Percentiles rank a stretch among this genome's conserved stretches.
phyloP scores from a whole-genome alignment of 2,797 vertebrate genomes.

The Pachyuromys duprasi region DNA sequence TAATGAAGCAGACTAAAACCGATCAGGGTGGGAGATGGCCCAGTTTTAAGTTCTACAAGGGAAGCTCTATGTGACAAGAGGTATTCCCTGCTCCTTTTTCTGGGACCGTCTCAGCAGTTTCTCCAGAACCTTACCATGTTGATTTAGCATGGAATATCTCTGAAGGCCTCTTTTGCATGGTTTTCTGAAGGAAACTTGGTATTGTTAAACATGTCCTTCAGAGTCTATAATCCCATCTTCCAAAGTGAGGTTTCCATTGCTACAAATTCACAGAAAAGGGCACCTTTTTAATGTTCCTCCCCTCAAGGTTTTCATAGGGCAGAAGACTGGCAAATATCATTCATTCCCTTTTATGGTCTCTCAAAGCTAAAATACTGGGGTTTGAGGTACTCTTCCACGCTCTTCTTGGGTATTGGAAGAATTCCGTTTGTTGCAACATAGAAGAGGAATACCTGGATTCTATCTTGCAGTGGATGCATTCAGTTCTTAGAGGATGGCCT shows the following conservation, averaged over 20 bases:
- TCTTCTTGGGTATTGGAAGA: not conserved
- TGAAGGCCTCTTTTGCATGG: not conserved
- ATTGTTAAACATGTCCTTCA: not conserved
- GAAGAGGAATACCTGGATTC: not conserved
- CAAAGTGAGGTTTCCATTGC: not conserved
- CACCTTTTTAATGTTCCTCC: rapidly evolving
- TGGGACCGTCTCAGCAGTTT: rapidly evolving
- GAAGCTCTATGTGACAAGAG: not conserved
- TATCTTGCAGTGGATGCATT: not conserved
- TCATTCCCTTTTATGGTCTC: not conserved
- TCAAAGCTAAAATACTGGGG: not conserved
- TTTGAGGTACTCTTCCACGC: not conserved
- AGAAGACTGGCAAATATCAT: not conserved
- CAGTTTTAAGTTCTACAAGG: not conserved
- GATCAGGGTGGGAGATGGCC: too few species aligned
- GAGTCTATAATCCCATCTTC: not conserved
- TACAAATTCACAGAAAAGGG: not conserved
- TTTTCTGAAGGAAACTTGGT: slow-evolving; percentile 18
- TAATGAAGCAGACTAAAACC: not conserved
- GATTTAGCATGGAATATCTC: rapidly evolving
- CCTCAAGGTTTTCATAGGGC: not conserved
- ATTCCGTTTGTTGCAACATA: not conserved
- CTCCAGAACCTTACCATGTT: not conserved
- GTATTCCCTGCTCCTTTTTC: too few species aligned
- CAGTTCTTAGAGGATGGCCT: not conserved